Conservation (phyloP, 2,888 invertebrate species). For the Axea sp. region DNA sequence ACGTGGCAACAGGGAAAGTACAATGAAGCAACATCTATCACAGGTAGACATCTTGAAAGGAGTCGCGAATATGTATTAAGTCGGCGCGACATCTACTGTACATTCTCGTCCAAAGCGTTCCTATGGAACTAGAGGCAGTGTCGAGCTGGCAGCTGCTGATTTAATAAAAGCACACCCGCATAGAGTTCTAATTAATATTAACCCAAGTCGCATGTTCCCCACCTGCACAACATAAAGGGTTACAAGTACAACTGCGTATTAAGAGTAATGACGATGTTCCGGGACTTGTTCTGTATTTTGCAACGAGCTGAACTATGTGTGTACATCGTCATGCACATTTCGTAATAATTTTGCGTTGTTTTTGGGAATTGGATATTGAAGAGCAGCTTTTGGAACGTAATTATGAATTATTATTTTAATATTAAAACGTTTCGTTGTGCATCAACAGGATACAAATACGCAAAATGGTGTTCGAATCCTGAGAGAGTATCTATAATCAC, state of each 20-base stretch:
- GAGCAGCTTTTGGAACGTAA: too few relatives aligned
- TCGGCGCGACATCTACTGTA: slow-evolving; percentile 47
- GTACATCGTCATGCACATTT: too few relatives aligned
- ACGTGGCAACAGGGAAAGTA: slow-evolving; percentile 30
- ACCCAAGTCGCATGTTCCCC: slow-evolving; percentile 59
- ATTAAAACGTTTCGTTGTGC: too few relatives aligned
- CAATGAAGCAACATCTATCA: slow-evolving; percentile 59
- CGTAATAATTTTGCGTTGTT: too few relatives aligned
- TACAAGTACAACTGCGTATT: slow-evolving; percentile 60
- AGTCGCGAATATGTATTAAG: slow-evolving; percentile 44
- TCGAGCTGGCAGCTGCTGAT: slow-evolving; percentile 65
- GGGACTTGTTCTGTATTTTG: slow-evolving; percentile 54
- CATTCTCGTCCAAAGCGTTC: slow-evolving; percentile 17
- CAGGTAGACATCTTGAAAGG: slow-evolving; percentile 55
- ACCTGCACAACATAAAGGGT: slow-evolving; percentile 53
- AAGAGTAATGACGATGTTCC: slow-evolving; percentile 58
- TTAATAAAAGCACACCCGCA: slow-evolving; percentile 67
- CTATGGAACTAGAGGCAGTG: slow-evolving; percentile 23
- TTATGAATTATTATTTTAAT: too few relatives aligned
- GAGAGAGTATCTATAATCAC: too few relatives aligned
- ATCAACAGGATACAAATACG: too few relatives aligned
- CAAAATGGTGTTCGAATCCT: too few relatives aligned
- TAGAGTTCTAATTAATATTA: slow-evolving; percentile 69
- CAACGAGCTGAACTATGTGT: slow-evolving; percentile 16
- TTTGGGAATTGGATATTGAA: too few relatives aligned